Evolutionary conservation across 2,888 invertebrate species (phyloP).

Genomic region (Saturnia japonica): DNA sequence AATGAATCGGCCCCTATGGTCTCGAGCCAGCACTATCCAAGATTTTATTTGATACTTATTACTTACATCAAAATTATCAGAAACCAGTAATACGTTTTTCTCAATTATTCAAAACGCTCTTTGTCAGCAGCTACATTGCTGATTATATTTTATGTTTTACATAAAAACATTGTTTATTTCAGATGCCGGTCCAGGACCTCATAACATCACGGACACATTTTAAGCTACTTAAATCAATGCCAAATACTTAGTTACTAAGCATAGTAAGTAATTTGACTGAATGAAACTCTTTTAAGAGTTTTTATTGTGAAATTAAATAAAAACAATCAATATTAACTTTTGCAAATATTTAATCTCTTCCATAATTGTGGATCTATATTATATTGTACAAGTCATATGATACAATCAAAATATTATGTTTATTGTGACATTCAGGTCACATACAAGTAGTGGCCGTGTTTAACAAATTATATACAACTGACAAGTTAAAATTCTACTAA

Average conservation of each 20-base stretch:
- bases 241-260: slow-evolving; percentile 48
- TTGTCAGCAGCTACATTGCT: neutral
- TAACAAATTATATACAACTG: slow-evolving; percentile 64
- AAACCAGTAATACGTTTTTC: neutral
- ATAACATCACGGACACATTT: slow-evolving; percentile 68
- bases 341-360: slow-evolving; percentile 84
- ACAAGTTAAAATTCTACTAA: slow-evolving; percentile 51
- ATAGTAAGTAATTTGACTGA: slow-evolving; percentile 56
- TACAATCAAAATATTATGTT: slow-evolving; percentile 72
- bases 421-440: slow-evolving; percentile 64
- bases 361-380: slow-evolving; percentile 83
- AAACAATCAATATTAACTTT: slow-evolving; percentile 75
- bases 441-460: slow-evolving; percentile 49
- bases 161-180: slow-evolving; percentile 32
- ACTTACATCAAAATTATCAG: neutral
- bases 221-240: slow-evolving; percentile 42
- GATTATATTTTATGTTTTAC: neutral
- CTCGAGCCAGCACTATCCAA: neutral
- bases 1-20: no score
- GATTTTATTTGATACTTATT: neutral
- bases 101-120: neutral
- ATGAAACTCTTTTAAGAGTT: slow-evolving; percentile 34
- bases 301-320: slow-evolving; percentile 47
- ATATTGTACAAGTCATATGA: slow-evolving; percentile 81
- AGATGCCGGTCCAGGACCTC: slow-evolving; percentile 83